phyloP scores from a whole-genome alignment of 2,888 invertebrate species.

The Zelleria hepariella region DNA sequence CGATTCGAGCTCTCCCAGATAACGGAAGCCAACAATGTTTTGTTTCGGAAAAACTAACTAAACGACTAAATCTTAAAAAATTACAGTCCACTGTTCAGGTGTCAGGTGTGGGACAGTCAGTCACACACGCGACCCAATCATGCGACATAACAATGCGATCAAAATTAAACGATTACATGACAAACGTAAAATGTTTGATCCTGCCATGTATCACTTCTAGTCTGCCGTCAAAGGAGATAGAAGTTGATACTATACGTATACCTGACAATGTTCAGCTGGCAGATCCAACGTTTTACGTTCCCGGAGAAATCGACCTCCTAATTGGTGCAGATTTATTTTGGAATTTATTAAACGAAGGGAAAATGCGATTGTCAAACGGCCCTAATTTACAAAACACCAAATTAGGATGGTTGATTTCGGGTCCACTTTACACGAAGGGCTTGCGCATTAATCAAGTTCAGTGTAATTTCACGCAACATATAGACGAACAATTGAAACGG shows the following conservation, averaged over 20 bases:
- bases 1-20: slow-evolving; percentile 14
- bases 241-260: slow-evolving; percentile 1
- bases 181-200: slow-evolving; percentile 12
- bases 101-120: slow-evolving; percentile 14
- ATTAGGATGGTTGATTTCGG: no score
- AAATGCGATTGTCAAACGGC: slow-evolving; percentile 9
- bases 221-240: slow-evolving; percentile 5
- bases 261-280: slow-evolving; percentile 11
- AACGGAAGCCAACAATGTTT: slow-evolving; percentile 13
- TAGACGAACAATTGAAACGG: neutral
- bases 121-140: slow-evolving; percentile 12
- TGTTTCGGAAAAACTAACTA: neutral
- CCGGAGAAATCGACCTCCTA: slow-evolving; percentile 8
- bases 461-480: slow-evolving; percentile 11
- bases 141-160: slow-evolving; percentile 13
- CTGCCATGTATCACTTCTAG: slow-evolving; percentile 8
- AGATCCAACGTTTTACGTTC: slow-evolving; percentile 10
- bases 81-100: slow-evolving; percentile 11
- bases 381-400: slow-evolving; percentile 13
- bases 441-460: slow-evolving; percentile 9
- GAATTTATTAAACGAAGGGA: slow-evolving; percentile 12
- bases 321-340: no score
- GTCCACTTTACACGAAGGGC: neutral
- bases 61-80: slow-evolving; percentile 8
- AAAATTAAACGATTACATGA: slow-evolving; percentile 10